Conservation (phyloP, 2,797 vertebrate species). For the Cyclura pinguis region DNA sequence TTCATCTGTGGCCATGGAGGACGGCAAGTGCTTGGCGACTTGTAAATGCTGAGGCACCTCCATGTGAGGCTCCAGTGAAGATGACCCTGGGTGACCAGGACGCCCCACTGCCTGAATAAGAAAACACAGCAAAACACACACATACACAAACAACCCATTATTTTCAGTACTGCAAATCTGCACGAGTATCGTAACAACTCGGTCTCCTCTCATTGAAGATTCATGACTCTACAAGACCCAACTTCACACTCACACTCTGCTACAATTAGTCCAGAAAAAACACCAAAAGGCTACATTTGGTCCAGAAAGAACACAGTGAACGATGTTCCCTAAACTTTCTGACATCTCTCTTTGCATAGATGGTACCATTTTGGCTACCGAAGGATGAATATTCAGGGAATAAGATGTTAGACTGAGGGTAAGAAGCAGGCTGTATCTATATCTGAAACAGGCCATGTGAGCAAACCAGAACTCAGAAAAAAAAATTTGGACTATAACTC, state of each 20-base stretch:
- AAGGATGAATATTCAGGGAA: not conserved
- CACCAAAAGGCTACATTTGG: too few relatives aligned
- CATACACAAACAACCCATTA: too few relatives aligned
- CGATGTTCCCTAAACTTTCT: not conserved
- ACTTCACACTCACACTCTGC: not conserved
- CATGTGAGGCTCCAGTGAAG: constrained; percentile 89
- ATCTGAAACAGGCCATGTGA: too few relatives aligned
- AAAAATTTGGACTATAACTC: too few relatives aligned
- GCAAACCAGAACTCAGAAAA: too few relatives aligned
- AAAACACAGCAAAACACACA: not conserved
- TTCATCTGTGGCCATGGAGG: constrained; percentile 86
- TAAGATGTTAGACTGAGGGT: not conserved
- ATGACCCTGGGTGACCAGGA: constrained; percentile 87
- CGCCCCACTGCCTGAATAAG: constrained; percentile 86
- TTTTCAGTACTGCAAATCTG: not conserved
- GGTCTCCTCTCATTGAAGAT: not conserved
- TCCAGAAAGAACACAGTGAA: not conserved
- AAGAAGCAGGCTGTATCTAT: not conserved
- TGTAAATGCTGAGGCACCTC: constrained; percentile 91
- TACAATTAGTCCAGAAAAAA: not conserved
- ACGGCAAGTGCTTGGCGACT: constrained; percentile 88
- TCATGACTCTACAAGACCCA: not conserved
- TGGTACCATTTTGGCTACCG: not conserved
- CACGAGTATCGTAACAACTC: not conserved
- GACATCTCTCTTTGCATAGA: not conserved